phyloP scores from a whole-genome alignment of 1,140 invertebrate genomes.

The Drosophila athabasca region DNA sequence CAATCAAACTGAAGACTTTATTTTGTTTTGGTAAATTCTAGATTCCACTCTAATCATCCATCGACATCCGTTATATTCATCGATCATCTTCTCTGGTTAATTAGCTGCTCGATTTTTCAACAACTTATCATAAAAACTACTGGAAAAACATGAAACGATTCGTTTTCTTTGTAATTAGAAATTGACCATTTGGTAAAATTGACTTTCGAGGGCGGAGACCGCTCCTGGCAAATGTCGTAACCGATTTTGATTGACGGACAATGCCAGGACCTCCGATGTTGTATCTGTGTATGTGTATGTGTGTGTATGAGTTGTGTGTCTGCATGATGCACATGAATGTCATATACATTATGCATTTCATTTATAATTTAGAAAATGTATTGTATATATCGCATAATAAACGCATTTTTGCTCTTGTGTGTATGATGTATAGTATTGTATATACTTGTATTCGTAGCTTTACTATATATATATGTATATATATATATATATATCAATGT shows the following conservation, averaged over 20 bases:
- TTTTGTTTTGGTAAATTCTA: conserved; percentile 45
- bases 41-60: conserved; percentile 33
- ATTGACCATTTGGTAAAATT: conserved; percentile 74
- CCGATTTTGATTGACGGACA: conserved; percentile 44
- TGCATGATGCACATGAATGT: conserved; percentile 66
- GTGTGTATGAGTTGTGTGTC: conserved; percentile 18
- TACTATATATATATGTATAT: conserved; percentile 53
- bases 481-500: conserved; percentile 54
- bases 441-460: conserved; percentile 58
- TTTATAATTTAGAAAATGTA: conserved; percentile 55
- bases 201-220: conserved; percentile 57
- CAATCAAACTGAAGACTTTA: conserved; percentile 76
- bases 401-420: conserved; percentile 58
- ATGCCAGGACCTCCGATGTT: conserved; percentile 46
- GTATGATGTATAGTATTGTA: conserved; percentile 30
- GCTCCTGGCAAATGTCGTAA: conserved; percentile 19
- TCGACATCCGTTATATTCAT: no score
- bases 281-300: conserved; percentile 31
- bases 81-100: conserved; percentile 16
- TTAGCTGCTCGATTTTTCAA: conserved; percentile 62
- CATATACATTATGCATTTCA: conserved; percentile 74
- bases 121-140: conserved; percentile 71
- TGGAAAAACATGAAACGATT: conserved; percentile 65
- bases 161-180: conserved; percentile 47
- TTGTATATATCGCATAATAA: conserved; percentile 66